A percentile compares a stretch with the other conserved stretches of the same genome.
Evolutionary conservation across 2,888 invertebrate species (phyloP).

Genomic region (Ochropacha duplaris): DNA sequence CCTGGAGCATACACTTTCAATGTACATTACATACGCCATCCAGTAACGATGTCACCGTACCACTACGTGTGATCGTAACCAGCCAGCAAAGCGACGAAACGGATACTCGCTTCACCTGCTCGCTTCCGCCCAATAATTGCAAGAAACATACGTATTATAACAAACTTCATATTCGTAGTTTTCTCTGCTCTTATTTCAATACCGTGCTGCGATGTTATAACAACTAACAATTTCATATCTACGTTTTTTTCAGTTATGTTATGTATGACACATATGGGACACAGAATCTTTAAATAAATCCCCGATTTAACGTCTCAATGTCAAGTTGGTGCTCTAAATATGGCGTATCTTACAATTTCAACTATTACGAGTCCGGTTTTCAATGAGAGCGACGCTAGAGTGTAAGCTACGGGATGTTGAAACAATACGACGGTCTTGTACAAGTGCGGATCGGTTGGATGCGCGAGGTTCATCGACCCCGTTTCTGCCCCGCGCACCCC

Average conservation of each 20-base stretch:
- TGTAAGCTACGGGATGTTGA: constrained; percentile 59
- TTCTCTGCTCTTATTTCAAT: not conserved
- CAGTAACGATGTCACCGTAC: constrained; percentile 40
- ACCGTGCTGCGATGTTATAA: not conserved
- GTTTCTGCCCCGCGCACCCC: constrained; percentile 42
- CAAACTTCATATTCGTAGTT: constrained; percentile 20
- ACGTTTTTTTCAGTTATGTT: constrained; percentile 7
- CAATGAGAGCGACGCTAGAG: constrained; percentile 45
- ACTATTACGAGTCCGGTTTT: constrained; percentile 43
- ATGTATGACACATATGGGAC: not conserved
- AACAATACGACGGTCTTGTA: constrained; percentile 76
- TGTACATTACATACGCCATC: constrained; percentile 12
- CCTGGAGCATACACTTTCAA: constrained; percentile 8
- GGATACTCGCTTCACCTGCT: constrained; percentile 76
- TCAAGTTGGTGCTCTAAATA: constrained; percentile 27
- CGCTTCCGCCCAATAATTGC: constrained; percentile 73
- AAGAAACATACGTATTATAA: constrained; percentile 46
- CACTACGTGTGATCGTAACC: constrained; percentile 31
- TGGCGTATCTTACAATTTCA: constrained; percentile 28
- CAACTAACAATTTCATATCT: not conserved
- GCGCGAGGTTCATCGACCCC: constrained; percentile 73
- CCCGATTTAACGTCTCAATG: constrained; percentile 20
- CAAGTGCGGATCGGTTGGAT: constrained; percentile 78
- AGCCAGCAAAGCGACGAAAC: constrained; percentile 47
- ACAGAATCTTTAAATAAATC: constrained; percentile 11